A percentile compares a stretch with the other conserved stretches of the same genome.
Evolutionary conservation across 2,797 vertebrate species (phyloP).

Genomic region (Urocyon cinereoargenteus): DNA sequence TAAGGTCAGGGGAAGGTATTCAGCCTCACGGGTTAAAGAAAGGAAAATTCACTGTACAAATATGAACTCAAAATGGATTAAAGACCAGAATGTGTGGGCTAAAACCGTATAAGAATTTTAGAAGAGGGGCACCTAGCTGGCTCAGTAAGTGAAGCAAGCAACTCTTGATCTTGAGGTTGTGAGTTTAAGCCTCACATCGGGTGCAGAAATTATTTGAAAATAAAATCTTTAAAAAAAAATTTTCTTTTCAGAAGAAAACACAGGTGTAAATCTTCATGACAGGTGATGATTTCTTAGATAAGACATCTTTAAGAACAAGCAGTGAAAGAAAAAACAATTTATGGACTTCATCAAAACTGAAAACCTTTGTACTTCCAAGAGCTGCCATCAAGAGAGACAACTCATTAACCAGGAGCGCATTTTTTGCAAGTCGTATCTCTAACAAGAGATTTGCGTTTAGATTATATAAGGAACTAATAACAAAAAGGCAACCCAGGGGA

Average conservation of each 20-base stretch:
- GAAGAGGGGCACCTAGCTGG: not conserved
- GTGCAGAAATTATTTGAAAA: not conserved
- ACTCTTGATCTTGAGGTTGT: not conserved
- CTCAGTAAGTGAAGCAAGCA: not conserved
- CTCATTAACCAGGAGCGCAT: not conserved
- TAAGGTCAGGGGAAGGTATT: not conserved
- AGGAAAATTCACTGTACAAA: not conserved
- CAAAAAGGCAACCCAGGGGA: not conserved
- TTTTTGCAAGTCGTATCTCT: not conserved
- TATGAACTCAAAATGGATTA: not conserved
- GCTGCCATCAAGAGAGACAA: not conserved
- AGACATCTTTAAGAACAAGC: not conserved
- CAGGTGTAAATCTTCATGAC: not conserved
- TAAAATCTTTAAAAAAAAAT: not conserved
- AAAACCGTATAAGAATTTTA: not conserved
- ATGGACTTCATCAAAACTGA: not conserved
- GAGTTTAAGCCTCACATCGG: not conserved
- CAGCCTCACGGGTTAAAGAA: not conserved
- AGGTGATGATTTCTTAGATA: not conserved
- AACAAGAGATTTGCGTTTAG: not conserved
- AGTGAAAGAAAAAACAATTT: not conserved
- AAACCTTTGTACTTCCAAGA: not conserved
- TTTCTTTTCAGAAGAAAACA: not conserved
- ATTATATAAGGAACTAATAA: not conserved
- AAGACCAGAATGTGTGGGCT: not conserved